Evolutionary conservation across 2,888 invertebrate genomes (phyloP).

Genomic region (Chloromyia formosa): DNA sequence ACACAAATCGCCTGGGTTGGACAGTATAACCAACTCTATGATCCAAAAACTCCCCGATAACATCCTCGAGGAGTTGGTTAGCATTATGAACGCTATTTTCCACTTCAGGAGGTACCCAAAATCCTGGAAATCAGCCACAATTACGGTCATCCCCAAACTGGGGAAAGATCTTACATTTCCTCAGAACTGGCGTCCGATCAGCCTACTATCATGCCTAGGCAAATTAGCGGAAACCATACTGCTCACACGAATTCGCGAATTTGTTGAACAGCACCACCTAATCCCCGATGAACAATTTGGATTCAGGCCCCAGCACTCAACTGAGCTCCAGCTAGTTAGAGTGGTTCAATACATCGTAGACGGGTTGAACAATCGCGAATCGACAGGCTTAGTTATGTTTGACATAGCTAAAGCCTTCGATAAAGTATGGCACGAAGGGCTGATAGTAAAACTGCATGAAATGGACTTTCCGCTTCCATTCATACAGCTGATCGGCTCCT

Average conservation of each 20-base stretch:
- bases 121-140: background rate
- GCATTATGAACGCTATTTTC: background rate
- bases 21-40: background rate
- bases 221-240: background rate
- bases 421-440: too few species aligned
- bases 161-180: background rate
- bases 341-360: background rate
- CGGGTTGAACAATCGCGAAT: background rate
- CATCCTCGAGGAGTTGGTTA: background rate
- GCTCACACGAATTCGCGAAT: background rate
- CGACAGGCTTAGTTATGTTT: too few species aligned
- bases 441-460: too few species aligned
- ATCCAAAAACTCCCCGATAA: background rate
- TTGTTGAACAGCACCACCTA: background rate
- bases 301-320: background rate
- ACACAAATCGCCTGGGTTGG: background rate
- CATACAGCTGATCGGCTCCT: too few species aligned
- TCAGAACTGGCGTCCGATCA: constrained; percentile 11
- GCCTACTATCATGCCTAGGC: background rate
- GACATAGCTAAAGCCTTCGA: too few species aligned
- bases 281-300: constrained; percentile 2
- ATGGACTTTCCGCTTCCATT: too few species aligned
- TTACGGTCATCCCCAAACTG: background rate
- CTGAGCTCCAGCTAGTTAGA: background rate
- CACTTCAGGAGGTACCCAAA: background rate